Evolutionary conservation across 2,888 invertebrate species (phyloP).

Genomic region (Archaeoteleia sp.): DNA sequence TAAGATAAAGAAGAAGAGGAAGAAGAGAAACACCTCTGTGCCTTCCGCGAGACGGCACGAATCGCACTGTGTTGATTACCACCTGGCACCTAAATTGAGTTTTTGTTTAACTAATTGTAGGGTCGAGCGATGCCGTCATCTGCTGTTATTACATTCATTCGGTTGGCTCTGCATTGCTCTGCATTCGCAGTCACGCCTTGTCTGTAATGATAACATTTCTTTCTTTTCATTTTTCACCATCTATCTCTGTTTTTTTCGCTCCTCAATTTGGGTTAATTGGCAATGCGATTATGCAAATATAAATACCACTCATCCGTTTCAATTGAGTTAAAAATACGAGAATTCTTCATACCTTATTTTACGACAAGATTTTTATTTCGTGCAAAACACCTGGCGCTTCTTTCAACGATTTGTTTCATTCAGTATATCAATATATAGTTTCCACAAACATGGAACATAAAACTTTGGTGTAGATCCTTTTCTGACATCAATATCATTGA

Average conservation of each 20-base stretch:
- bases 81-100: constrained; percentile 44
- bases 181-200: neutral
- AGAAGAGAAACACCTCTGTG: constrained; percentile 19
- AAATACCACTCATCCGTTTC: neutral
- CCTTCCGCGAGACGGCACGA: constrained; percentile 48
- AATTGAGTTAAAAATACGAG: neutral
- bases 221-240: constrained; percentile 1
- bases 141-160: constrained; percentile 5
- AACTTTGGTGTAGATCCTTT: too few relatives aligned
- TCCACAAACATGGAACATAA: too few relatives aligned
- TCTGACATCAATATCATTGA: too few relatives aligned
- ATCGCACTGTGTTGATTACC: constrained; percentile 30
- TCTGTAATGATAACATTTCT: neutral
- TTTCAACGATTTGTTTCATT: too few relatives aligned
- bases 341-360: too few relatives aligned
- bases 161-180: neutral
- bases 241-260: neutral
- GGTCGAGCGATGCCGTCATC: constrained; percentile 1
- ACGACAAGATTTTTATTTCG: too few relatives aligned
- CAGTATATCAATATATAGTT: too few relatives aligned
- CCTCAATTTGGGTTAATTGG: constrained; percentile 5
- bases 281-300: constrained; percentile 2
- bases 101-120: constrained; percentile 45
- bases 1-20: constrained; percentile 9
- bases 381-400: too few relatives aligned